Conservation (phyloP, 2,113 vertebrate genomes). For the Microtus pennsylvanicus region DNA sequence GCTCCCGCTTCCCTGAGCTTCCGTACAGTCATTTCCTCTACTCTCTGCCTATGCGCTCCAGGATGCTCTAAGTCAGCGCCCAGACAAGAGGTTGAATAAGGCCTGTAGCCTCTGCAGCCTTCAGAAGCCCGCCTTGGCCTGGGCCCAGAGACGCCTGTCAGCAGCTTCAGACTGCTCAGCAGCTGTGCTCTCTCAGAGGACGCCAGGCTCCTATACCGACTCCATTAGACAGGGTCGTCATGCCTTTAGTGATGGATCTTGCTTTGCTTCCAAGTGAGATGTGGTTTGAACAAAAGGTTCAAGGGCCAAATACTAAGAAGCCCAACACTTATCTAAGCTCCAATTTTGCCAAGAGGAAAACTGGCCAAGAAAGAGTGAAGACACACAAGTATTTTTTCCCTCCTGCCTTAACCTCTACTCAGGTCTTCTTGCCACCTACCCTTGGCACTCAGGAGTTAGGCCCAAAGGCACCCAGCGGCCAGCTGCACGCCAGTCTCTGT, state of each 20-base stretch:
- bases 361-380: background rate
- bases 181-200: background rate
- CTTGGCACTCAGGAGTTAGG: background rate
- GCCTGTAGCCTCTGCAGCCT: background rate
- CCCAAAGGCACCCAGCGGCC: accelerated
- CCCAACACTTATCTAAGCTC: no score
- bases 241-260: background rate
- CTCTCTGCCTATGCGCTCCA: background rate
- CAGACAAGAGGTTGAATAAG: background rate
- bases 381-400: accelerated
- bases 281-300: background rate
- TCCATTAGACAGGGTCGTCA: accelerated
- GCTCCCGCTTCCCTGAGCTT: background rate
- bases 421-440: background rate
- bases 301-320: background rate
- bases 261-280: background rate
- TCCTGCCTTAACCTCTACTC: accelerated
- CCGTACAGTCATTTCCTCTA: no score
- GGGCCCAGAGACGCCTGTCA: background rate
- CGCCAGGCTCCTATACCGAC: accelerated
- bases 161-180: background rate
- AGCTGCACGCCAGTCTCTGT: accelerated
- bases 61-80: background rate
- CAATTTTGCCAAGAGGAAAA: background rate
- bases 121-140: background rate